phyloP scores from a whole-genome alignment of 2,797 vertebrate species.

The Muscicapa comitata region DNA sequence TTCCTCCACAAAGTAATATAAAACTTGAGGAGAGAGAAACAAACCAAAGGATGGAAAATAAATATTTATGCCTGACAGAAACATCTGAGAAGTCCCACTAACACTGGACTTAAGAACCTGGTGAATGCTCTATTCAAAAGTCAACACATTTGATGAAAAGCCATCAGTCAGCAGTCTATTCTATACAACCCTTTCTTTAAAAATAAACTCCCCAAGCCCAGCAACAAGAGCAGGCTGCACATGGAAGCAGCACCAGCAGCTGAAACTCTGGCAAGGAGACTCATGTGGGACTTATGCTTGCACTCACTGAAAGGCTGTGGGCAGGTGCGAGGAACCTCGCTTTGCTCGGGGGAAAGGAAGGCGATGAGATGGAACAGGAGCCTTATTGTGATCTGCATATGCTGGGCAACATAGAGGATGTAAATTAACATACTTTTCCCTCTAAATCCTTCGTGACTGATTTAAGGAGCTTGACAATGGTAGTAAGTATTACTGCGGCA shows the following conservation, averaged over 20 bases:
- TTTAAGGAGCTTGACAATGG: background rate
- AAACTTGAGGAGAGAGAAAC: background rate
- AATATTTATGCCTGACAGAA: background rate
- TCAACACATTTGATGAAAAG: background rate
- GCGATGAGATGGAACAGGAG: background rate
- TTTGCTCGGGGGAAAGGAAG: background rate
- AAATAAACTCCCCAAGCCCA: background rate
- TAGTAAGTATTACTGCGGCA: background rate
- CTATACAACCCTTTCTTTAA: background rate
- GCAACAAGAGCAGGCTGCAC: background rate
- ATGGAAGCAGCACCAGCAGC: slow-evolving; percentile 23
- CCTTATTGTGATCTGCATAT: background rate
- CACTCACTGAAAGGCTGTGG: background rate
- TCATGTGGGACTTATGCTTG: slow-evolving; percentile 18
- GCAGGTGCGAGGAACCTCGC: slow-evolving; percentile 49
- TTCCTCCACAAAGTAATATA: background rate
- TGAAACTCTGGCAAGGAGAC: slow-evolving; percentile 12
- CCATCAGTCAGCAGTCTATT: background rate
- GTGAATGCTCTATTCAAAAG: background rate
- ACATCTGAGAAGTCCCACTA: background rate
- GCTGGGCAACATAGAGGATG: background rate
- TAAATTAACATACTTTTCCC: background rate
- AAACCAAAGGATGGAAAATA: background rate
- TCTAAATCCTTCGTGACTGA: background rate
- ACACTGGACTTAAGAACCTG: background rate